Percentiles rank a stretch among this genome's conserved stretches.
These are phyloP conservation scores for Cyclargus thomasi DNA, from an alignment of 1,140 invertebrate genomes.

Conservation along the genomic window DNA sequence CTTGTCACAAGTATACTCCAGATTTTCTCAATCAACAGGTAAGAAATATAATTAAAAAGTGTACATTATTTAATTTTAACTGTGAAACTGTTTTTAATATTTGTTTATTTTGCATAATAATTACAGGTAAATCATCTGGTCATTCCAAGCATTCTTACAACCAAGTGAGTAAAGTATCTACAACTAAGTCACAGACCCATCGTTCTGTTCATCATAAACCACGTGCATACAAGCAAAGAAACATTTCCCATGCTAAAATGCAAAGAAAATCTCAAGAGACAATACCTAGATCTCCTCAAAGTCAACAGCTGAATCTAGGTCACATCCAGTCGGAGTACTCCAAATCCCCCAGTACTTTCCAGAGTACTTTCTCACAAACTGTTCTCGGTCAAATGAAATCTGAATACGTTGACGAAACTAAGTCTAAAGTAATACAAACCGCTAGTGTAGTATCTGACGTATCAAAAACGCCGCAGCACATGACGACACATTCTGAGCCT, in stretches of 20 bases:
- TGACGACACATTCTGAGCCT: conserved; percentile 47
- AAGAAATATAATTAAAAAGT: conserved; percentile 23
- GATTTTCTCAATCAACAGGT: conserved; percentile 67
- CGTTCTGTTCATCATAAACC: conserved; percentile 44
- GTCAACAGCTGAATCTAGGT: conserved; percentile 46
- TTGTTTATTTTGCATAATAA: conserved; percentile 17
- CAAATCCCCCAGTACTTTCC: conserved; percentile 58
- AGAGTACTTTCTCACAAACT: conserved; percentile 69
- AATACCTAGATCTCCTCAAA: conserved; percentile 36
- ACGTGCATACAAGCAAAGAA: conserved; percentile 47
- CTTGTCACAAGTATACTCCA: conserved; percentile 69
- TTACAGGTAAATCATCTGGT: conserved; percentile 61
- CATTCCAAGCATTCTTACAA: conserved; percentile 72
- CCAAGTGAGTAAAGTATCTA: conserved; percentile 71
- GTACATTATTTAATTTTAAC: too few relatives aligned
- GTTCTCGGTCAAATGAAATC: conserved; percentile 51
- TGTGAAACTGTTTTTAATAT: too few relatives aligned
- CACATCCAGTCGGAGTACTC: conserved; percentile 51
- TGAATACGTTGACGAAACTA: conserved; percentile 60
- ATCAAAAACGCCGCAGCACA: conserved; percentile 62
- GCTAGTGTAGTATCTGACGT: conserved; percentile 54
- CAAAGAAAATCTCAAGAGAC: conserved; percentile 53
- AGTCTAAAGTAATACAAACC: conserved; percentile 53
- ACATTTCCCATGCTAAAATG: conserved; percentile 36
- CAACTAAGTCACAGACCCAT: conserved; percentile 56